Evolutionary conservation across 2,888 invertebrate species (phyloP).

Genomic region (Bugulina stolonifera): DNA sequence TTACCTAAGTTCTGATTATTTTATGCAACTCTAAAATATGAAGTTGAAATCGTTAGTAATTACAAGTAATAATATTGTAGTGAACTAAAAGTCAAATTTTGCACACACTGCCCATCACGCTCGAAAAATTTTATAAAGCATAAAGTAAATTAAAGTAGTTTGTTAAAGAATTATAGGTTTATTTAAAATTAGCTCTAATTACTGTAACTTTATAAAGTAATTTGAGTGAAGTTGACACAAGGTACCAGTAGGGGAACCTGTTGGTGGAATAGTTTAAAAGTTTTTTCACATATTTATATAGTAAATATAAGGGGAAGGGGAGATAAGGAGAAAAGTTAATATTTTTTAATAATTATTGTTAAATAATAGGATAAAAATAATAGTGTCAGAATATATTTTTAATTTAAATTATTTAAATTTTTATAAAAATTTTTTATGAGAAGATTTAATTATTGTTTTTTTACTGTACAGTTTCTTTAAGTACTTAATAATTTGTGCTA

Average conservation of each 20-base stretch:
- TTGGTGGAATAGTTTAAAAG: not conserved
- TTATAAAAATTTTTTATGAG: not conserved
- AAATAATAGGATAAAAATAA: not conserved
- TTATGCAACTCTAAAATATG: not conserved
- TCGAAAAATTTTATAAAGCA: not conserved
- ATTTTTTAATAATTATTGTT: too few relatives aligned
- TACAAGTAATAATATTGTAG: not conserved
- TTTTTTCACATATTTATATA: not conserved
- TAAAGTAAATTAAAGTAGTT: too few relatives aligned
- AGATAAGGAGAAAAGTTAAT: too few relatives aligned
- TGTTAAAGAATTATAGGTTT: not conserved
- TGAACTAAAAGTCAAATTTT: not conserved
- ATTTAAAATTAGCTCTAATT: not conserved
- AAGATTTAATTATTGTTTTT: too few relatives aligned
- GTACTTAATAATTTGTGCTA: too few relatives aligned
- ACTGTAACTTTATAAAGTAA: not conserved
- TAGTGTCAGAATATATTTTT: not conserved
- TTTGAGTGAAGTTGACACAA: slow-evolving; percentile 12
- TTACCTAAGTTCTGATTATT: not conserved
- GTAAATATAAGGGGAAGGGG: too few relatives aligned
- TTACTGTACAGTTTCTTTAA: too few relatives aligned
- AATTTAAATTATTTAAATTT: not conserved
- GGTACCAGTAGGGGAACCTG: not conserved
- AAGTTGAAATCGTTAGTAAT: slow-evolving; percentile 9
- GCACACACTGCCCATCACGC: slow-evolving; percentile 18